Conservation (phyloP, 2,797 vertebrate species). For the Heterohyrax brucei region DNA sequence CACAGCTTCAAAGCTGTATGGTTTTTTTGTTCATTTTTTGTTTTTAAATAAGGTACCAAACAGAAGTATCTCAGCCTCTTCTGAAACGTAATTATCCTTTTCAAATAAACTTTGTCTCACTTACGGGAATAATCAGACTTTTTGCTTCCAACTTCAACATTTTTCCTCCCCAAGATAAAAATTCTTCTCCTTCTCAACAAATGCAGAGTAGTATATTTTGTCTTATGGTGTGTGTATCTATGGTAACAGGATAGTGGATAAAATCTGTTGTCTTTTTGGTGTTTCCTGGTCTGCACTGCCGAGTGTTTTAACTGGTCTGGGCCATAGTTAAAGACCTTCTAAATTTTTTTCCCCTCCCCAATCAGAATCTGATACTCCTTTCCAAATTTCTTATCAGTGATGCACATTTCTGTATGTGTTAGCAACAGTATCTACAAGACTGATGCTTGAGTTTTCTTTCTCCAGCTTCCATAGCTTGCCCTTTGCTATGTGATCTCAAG, state of each 20-base stretch:
- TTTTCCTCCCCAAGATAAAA: background rate
- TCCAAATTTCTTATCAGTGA: background rate
- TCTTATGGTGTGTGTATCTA: background rate
- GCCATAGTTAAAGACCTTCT: background rate
- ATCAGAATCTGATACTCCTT: background rate
- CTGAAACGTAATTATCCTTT: background rate
- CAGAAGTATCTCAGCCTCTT: background rate
- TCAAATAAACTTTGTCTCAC: background rate
- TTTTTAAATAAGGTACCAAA: background rate
- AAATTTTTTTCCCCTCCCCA: background rate
- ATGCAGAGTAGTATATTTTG: background rate
- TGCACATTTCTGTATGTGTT: background rate
- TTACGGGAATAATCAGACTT: background rate
- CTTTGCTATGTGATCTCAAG: background rate
- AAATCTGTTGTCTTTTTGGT: background rate
- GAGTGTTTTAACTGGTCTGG: background rate
- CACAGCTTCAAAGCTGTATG: too few relatives aligned
- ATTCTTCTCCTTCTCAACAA: background rate
- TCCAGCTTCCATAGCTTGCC: background rate
- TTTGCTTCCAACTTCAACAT: background rate
- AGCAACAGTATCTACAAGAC: background rate
- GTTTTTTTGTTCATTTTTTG: too few relatives aligned
- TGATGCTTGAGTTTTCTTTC: background rate
- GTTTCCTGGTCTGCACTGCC: background rate
- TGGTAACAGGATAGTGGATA: background rate